Evolutionary conservation across 2,888 invertebrate genomes (phyloP).

Genomic region (Eugnorisma glareosa): DNA sequence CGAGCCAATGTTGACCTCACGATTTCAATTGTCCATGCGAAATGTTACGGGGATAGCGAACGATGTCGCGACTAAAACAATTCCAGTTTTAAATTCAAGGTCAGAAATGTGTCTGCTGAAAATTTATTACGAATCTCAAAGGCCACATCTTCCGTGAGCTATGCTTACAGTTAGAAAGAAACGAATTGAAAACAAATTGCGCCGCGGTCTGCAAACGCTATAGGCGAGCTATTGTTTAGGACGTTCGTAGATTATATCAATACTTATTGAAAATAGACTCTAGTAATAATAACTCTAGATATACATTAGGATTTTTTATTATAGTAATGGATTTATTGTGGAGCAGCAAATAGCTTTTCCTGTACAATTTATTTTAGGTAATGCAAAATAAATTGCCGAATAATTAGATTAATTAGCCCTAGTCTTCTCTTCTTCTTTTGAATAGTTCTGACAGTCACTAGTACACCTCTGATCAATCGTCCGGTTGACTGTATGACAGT

Average conservation of each 20-base stretch:
- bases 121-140: conserved; percentile 74
- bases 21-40: conserved; percentile 90
- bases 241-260: conserved; percentile 48
- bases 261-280: conserved; percentile 53
- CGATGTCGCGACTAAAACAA: conserved; percentile 88
- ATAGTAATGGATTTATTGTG: conserved; percentile 44
- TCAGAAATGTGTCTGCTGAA: conserved; percentile 84
- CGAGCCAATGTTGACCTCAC: conserved; percentile 89
- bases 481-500: conserved; percentile 9
- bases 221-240: conserved; percentile 56
- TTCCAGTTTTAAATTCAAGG: conserved; percentile 88
- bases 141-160: conserved; percentile 62
- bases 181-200: conserved; percentile 62
- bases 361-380: neutral
- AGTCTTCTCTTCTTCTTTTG: neutral
- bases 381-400: conserved; percentile 1
- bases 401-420: neutral
- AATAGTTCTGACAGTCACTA: neutral
- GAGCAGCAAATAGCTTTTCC: conserved; percentile 7
- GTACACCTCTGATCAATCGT: conserved; percentile 13
- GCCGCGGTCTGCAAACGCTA: conserved; percentile 41
- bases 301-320: conserved; percentile 40
- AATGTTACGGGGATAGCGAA: conserved; percentile 88
- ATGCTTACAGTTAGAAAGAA: conserved; percentile 63
- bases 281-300: conserved; percentile 33